These are phyloP conservation scores for Agrotis ipsilon DNA, from an alignment of 2,888 invertebrate genomes.

Conservation along the genomic window DNA sequence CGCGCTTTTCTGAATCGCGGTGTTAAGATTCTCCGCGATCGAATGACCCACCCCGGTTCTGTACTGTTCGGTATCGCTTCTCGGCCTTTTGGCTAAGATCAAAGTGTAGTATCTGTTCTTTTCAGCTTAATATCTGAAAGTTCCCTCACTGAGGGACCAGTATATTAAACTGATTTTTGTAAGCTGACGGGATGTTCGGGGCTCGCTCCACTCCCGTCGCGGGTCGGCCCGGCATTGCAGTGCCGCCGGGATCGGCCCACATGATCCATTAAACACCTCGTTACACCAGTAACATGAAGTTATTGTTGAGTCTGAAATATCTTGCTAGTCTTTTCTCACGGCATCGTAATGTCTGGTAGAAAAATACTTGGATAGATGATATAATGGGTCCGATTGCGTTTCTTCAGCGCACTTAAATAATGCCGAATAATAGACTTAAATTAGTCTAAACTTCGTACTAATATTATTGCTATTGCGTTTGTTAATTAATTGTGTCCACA, in stretches of 20 bases:
- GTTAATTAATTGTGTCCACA: too few relatives aligned
- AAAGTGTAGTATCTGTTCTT: conserved; percentile 74
- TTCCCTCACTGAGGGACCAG: conserved; percentile 74
- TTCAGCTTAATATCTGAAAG: conserved; percentile 74
- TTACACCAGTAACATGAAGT: too few relatives aligned
- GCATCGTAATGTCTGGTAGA: too few relatives aligned
- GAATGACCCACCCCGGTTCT: conserved; percentile 21
- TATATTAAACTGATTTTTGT: conserved; percentile 69
- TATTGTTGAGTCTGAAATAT: too few relatives aligned
- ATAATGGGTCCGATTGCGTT: too few relatives aligned
- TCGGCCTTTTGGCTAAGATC: conserved; percentile 74
- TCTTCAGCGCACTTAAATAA: too few relatives aligned
- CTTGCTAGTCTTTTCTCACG: too few relatives aligned
- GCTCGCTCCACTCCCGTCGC: conserved; percentile 73
- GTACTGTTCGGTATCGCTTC: conserved; percentile 61
- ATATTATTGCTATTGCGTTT: too few relatives aligned
- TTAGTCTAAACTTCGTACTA: too few relatives aligned
- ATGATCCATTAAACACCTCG: conserved; percentile 4
- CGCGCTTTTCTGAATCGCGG: conserved; percentile 59
- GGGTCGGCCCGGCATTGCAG: conserved; percentile 73
- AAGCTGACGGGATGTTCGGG: conserved; percentile 70
- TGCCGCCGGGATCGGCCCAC: conserved; percentile 72
- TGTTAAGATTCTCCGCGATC: conserved; percentile 57
- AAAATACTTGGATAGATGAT: too few relatives aligned
- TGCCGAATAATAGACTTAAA: too few relatives aligned